Conservation (phyloP, 2,888 invertebrate genomes). For the Aphidius colemani region DNA sequence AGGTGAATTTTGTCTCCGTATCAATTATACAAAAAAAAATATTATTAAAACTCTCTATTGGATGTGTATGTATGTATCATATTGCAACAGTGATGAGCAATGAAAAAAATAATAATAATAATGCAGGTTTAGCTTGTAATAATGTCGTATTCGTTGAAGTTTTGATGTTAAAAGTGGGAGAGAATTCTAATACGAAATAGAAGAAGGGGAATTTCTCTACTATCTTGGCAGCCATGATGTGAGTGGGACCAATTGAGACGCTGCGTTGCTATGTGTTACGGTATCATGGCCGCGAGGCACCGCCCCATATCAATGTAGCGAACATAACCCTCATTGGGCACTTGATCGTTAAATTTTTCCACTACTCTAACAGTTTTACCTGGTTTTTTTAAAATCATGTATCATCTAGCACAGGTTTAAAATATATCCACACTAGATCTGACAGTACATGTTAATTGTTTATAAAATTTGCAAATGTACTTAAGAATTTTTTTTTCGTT, state of each 20-base stretch:
- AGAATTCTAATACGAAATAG: constrained; percentile 4
- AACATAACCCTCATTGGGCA: constrained; percentile 55
- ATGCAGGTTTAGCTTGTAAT: neutral
- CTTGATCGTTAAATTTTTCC: constrained; percentile 51
- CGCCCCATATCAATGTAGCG: constrained; percentile 52
- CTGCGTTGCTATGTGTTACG: constrained; percentile 46
- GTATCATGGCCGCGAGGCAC: constrained; percentile 57
- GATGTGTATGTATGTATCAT: neutral
- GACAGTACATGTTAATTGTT: too few species aligned
- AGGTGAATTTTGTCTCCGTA: too few species aligned
- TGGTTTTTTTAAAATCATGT: constrained; percentile 39
- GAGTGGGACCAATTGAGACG: constrained; percentile 46
- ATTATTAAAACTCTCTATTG: neutral
- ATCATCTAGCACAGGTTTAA: neutral
- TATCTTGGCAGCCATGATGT: constrained; percentile 56
- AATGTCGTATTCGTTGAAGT: constrained; percentile 28
- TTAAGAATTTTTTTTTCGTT: too few species aligned
- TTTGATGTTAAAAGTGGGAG: constrained; percentile 25
- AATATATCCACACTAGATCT: too few species aligned
- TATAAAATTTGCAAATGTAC: too few species aligned
- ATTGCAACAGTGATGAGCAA: neutral
- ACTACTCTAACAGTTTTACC: constrained; percentile 53
- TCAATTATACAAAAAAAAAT: neutral
- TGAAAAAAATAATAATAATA: constrained; percentile 8
- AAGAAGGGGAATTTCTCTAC: constrained; percentile 39